A percentile compares a stretch with the other conserved stretches of the same genome.
These are phyloP conservation scores for Drosophila ananassae DNA, from an alignment of 1,140 invertebrate species.

Conservation along the genomic window DNA sequence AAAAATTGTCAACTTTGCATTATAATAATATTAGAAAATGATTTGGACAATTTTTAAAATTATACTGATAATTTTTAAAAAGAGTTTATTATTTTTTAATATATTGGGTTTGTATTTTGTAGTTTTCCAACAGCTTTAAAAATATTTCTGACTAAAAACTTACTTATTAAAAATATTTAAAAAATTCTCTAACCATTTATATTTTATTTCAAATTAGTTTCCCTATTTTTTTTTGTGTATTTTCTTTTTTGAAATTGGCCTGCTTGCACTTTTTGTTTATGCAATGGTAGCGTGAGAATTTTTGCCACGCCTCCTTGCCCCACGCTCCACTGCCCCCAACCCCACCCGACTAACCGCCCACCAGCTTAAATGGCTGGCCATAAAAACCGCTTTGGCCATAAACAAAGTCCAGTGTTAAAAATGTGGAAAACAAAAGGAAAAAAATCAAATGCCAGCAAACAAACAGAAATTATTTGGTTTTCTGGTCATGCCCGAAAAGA, in stretches of 20 bases:
- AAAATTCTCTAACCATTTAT: too few species aligned
- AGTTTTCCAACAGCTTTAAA: too few species aligned
- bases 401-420: constrained; percentile 23
- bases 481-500: constrained; percentile 69
- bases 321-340: too few species aligned
- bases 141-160: background rate
- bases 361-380: constrained; percentile 35
- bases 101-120: too few species aligned
- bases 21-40: too few species aligned
- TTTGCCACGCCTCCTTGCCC: constrained; percentile 34
- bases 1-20: too few species aligned
- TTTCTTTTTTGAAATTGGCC: background rate
- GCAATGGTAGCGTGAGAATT: constrained; percentile 65
- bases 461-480: constrained; percentile 76
- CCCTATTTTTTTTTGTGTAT: background rate
- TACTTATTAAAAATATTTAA: too few species aligned
- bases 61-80: background rate
- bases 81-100: too few species aligned
- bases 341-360: background rate
- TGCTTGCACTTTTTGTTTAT: constrained; percentile 53
- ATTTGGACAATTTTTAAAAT: too few species aligned
- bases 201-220: too few species aligned
- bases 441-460: constrained; percentile 47
- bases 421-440: constrained; percentile 4
- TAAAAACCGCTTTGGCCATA: constrained; percentile 55